These are phyloP conservation scores for Acrocera orbiculus DNA, from an alignment of 2,888 invertebrate genomes.

Conservation along the genomic window DNA sequence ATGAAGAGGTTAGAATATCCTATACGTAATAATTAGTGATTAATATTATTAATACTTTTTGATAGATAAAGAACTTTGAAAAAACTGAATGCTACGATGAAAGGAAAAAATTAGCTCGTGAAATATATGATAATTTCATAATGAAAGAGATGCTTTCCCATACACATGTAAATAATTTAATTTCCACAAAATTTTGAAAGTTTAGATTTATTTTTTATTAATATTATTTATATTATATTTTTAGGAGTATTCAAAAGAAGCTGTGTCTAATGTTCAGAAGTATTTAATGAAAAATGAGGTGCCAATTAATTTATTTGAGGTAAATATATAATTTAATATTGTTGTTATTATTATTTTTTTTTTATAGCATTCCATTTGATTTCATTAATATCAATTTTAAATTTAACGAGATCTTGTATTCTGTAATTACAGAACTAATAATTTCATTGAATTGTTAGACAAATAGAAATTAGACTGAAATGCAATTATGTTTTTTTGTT, in stretches of 20 bases:
- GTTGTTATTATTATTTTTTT: constrained; percentile 10
- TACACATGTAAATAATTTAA: constrained; percentile 85
- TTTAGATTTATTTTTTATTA: too few species aligned
- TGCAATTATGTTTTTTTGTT: too few species aligned
- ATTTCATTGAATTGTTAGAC: too few species aligned
- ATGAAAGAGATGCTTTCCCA: constrained; percentile 99
- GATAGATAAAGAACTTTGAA: constrained; percentile 95
- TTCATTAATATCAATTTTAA: background rate
- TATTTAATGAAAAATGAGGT: constrained; percentile 95
- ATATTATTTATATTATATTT: constrained; percentile 27
- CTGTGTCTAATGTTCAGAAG: constrained; percentile 94
- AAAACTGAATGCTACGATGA: constrained; percentile 96
- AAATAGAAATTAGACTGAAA: too few species aligned
- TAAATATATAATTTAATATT: constrained; percentile 29
- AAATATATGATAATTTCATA: constrained; percentile 99
- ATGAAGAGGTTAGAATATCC: constrained; percentile 99
- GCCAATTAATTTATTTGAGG: constrained; percentile 94
- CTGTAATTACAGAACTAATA: too few species aligned
- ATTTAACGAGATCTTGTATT: too few species aligned
- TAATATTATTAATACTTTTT: constrained; percentile 19
- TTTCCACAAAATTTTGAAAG: too few species aligned
- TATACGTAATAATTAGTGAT: background rate
- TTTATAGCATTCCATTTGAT: background rate
- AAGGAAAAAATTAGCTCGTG: constrained; percentile 80
- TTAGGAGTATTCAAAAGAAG: constrained; percentile 95